Evolutionary conservation across 2,888 invertebrate species (phyloP).

Genomic region (Timandra comae): DNA sequence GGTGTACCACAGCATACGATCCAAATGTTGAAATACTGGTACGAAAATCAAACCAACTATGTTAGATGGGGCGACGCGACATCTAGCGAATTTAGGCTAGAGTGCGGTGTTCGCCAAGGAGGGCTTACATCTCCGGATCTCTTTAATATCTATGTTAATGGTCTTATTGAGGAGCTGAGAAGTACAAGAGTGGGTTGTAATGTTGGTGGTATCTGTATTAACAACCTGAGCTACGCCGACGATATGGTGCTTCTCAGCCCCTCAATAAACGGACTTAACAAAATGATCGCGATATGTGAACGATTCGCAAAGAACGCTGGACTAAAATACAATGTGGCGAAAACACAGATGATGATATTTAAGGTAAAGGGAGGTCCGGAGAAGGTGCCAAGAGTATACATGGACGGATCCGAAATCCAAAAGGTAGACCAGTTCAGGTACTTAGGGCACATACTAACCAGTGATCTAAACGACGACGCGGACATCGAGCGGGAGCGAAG

Average conservation of each 20-base stretch:
- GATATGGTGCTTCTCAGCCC: no score
- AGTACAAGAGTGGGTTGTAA: slow-evolving; percentile 1
- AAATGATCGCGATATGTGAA: not conserved
- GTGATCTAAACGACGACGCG: no score
- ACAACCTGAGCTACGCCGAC: no score
- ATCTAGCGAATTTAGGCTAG: slow-evolving; percentile 1
- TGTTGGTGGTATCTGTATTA: not conserved
- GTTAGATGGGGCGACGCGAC: slow-evolving; percentile 1
- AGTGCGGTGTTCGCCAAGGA: slow-evolving; percentile 3
- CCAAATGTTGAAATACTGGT: slow-evolving; percentile 2
- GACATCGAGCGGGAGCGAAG: no score
- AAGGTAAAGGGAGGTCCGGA: no score
- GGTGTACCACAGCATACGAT: not conserved
- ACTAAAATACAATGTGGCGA: not conserved
- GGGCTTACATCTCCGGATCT: slow-evolving; percentile 1
- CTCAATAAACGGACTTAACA: not conserved
- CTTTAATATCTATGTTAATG: slow-evolving; percentile 1
- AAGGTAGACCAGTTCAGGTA: no score
- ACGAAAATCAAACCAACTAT: slow-evolving; percentile 3
- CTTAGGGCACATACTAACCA: no score
- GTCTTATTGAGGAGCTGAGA: slow-evolving; percentile 3
- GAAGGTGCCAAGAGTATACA: not conserved
- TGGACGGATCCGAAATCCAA: not conserved
- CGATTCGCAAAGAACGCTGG: not conserved
- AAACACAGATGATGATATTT: slow-evolving; percentile 1